A percentile compares a stretch with the other conserved stretches of the same genome.
These are phyloP conservation scores for Scortum barcoo DNA, from an alignment of 2,113 vertebrate genomes.

Conservation along the genomic window DNA sequence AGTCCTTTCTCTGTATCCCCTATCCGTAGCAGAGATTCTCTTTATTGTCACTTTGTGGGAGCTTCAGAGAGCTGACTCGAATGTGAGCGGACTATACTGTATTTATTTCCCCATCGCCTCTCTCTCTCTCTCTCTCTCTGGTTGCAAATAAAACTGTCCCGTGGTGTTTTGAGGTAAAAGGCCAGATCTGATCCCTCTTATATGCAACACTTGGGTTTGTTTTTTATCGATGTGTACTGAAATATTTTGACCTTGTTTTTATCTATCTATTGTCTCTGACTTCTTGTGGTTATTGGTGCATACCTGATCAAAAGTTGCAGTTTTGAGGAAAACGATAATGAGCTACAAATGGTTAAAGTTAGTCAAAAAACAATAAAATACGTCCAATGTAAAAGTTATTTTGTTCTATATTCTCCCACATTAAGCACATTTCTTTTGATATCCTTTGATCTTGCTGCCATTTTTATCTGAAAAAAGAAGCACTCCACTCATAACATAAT, in stretches of 20 bases:
- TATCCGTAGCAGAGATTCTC: conserved; percentile 29
- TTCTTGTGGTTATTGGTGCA: conserved; percentile 16
- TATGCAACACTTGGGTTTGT: conserved; percentile 50
- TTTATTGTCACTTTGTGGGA: conserved; percentile 61
- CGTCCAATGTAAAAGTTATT: not conserved
- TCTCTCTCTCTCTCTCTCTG: conserved; percentile 33
- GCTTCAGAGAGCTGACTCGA: conserved; percentile 45
- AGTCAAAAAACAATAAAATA: not conserved
- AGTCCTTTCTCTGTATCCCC: conserved; percentile 38
- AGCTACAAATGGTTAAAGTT: not conserved
- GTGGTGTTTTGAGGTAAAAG: conserved; percentile 53
- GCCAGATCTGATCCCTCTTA: conserved; percentile 36
- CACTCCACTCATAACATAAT: conserved; percentile 1
- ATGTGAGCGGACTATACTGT: conserved; percentile 33
- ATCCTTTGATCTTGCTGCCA: not conserved
- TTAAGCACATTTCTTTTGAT: not conserved
- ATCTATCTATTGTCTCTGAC: not conserved
- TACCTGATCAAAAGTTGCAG: not conserved
- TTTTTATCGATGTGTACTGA: conserved; percentile 27
- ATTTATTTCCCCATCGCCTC: conserved; percentile 20
- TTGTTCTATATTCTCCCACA: no score
- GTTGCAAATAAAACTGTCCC: conserved; percentile 66
- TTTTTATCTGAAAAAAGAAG: not conserved
- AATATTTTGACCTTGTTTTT: not conserved
- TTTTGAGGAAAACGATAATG: not conserved